Evolutionary conservation across 2,888 invertebrate genomes (phyloP).

Genomic region (Gastrophysa polygoni): DNA sequence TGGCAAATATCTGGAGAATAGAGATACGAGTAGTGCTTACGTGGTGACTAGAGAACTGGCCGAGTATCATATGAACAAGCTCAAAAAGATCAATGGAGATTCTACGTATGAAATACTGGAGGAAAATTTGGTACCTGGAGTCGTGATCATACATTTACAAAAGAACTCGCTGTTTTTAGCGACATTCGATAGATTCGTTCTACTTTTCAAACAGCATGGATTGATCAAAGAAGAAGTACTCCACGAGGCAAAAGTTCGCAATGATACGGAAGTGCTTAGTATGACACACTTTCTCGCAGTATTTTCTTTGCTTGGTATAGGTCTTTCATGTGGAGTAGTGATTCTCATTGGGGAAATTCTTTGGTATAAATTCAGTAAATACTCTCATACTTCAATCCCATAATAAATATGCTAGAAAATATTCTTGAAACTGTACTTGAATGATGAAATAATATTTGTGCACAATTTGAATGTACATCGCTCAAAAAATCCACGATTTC

Average conservation of each 20-base stretch:
- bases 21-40: constrained; percentile 8
- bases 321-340: neutral
- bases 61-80: constrained; percentile 7
- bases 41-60: constrained; percentile 10
- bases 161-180: constrained; percentile 12
- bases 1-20: neutral
- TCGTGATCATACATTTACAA: constrained; percentile 9
- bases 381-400: neutral
- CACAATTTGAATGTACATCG: no score
- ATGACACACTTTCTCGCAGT: constrained; percentile 11
- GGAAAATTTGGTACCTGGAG: constrained; percentile 17
- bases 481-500: no score
- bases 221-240: constrained; percentile 6
- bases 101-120: constrained; percentile 18
- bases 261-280: constrained; percentile 3
- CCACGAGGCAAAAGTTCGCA: neutral
- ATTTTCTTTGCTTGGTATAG: constrained; percentile 4
- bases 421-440: no score
- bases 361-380: neutral
- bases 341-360: constrained; percentile 10
- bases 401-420: no score
- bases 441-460: no score
- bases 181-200: constrained; percentile 8
- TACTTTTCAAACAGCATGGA: constrained; percentile 10
- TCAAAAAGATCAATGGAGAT: constrained; percentile 6